Percentiles rank a stretch among this genome's conserved stretches.
Conservation (phyloP, 1,140 invertebrate genomes). For the Procambarus clarkii region DNA sequence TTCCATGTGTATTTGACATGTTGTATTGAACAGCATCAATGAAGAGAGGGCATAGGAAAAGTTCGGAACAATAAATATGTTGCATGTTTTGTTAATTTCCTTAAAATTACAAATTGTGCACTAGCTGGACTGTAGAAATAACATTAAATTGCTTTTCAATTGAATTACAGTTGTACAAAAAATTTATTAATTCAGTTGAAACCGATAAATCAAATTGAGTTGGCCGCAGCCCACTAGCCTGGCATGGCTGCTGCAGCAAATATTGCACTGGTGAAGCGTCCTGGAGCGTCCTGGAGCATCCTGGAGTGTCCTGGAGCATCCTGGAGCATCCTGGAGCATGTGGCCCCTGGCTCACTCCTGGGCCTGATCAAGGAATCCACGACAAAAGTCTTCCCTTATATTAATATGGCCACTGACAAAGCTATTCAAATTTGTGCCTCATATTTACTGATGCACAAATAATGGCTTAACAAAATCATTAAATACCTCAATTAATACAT, state of each 20-base stretch:
- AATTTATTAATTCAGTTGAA: slow-evolving; percentile 10
- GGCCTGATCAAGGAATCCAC: background rate
- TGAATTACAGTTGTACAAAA: slow-evolving; percentile 11
- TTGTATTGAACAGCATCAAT: background rate
- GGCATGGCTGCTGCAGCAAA: slow-evolving; percentile 27
- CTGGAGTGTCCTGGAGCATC: too few relatives aligned
- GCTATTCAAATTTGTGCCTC: slow-evolving; percentile 38
- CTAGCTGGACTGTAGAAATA: background rate
- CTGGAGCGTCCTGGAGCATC: slow-evolving; percentile 1
- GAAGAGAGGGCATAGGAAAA: background rate
- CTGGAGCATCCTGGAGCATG: slow-evolving; percentile 13
- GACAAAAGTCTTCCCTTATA: slow-evolving; percentile 35
- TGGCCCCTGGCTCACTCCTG: slow-evolving; percentile 9
- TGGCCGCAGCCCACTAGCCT: slow-evolving; percentile 1
- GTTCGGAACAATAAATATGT: slow-evolving; percentile 2
- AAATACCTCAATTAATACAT: slow-evolving; percentile 30
- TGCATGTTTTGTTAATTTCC: slow-evolving; percentile 19
- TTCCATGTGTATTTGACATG: background rate
- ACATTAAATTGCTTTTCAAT: slow-evolving; percentile 14
- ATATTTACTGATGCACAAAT: slow-evolving; percentile 38
- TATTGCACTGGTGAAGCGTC: slow-evolving; percentile 51
- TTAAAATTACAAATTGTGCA: slow-evolving; percentile 33
- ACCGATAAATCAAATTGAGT: slow-evolving; percentile 5
- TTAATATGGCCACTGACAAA: slow-evolving; percentile 62
- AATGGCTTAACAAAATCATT: slow-evolving; percentile 34